A percentile compares a stretch with the other conserved stretches of the same genome.
Evolutionary conservation across 2,797 vertebrate species (phyloP).

Genomic region (Lagodon rhomboides): DNA sequence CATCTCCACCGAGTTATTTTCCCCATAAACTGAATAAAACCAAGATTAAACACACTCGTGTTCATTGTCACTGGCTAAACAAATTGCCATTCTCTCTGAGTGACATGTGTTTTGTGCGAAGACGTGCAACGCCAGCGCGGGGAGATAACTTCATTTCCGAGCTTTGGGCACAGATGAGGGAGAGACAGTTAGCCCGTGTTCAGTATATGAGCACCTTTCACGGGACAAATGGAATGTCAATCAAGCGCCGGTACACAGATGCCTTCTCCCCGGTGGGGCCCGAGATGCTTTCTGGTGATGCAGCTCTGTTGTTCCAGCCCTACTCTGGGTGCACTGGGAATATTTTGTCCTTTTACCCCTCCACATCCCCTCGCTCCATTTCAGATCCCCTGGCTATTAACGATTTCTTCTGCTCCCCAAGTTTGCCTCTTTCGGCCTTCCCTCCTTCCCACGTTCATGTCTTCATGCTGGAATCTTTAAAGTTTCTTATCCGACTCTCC

Average conservation of each 20-base stretch:
- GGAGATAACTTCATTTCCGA: conserved; percentile 76
- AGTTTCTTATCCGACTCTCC: conserved; percentile 22
- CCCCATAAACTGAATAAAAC: conserved; percentile 42
- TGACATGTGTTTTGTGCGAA: conserved; percentile 80
- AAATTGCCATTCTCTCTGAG: conserved; percentile 81
- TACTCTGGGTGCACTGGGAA: conserved; percentile 83
- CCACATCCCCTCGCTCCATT: conserved; percentile 69
- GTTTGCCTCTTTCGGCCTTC: conserved; percentile 42
- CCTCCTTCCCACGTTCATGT: conserved; percentile 28
- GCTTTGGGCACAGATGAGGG: conserved; percentile 80
- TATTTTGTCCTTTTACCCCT: conserved; percentile 82
- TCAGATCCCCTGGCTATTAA: conserved; percentile 69
- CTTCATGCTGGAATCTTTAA: conserved; percentile 14
- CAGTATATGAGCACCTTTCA: conserved; percentile 86
- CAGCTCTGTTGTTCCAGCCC: conserved; percentile 78
- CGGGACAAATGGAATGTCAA: conserved; percentile 89
- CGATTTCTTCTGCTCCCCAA: conserved; percentile 53
- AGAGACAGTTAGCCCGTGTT: conserved; percentile 82
- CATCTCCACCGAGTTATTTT: conserved; percentile 40
- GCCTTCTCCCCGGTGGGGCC: conserved; percentile 65
- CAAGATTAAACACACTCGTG: conserved; percentile 69
- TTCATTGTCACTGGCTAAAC: conserved; percentile 79
- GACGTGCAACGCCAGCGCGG: conserved; percentile 37
- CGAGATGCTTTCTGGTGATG: conserved; percentile 79
- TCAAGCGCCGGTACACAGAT: conserved; percentile 80